Conservation (phyloP, 2,797 vertebrate species). For the Echeneis naucrates region DNA sequence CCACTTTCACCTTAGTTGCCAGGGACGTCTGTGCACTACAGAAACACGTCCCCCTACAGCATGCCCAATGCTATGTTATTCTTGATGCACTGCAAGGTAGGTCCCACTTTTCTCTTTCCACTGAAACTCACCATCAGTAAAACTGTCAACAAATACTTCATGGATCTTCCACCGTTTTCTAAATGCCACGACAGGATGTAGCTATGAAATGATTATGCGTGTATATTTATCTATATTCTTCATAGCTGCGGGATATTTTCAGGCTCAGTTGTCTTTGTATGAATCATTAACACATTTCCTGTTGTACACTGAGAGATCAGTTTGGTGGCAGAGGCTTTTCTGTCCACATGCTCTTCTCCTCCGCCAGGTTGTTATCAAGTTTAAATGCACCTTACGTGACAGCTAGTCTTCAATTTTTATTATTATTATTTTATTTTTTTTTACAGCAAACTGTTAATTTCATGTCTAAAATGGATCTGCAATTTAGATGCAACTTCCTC, state of each 20-base stretch:
- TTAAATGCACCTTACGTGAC: constrained; percentile 30
- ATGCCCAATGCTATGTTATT: constrained; percentile 90
- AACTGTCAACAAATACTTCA: constrained; percentile 22
- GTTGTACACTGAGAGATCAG: constrained; percentile 3
- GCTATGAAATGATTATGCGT: constrained; percentile 35
- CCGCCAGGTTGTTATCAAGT: constrained; percentile 40
- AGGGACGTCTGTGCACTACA: constrained; percentile 74
- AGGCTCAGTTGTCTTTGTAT: constrained; percentile 48
- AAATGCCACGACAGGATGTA: constrained; percentile 23
- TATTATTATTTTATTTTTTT: not conserved
- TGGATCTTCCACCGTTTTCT: constrained; percentile 34
- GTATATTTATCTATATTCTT: constrained; percentile 36
- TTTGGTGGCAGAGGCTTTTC: constrained; percentile 17
- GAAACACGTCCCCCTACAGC: constrained; percentile 81
- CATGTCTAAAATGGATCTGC: not conserved
- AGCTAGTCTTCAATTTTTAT: not conserved
- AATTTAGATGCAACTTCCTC: constrained; percentile 8
- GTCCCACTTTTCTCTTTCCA: constrained; percentile 52
- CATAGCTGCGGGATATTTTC: constrained; percentile 42
- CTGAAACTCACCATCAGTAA: constrained; percentile 16
- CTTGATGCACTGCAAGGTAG: constrained; percentile 98
- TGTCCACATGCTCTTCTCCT: constrained; percentile 7
- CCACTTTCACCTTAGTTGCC: constrained; percentile 77
- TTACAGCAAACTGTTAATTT: not conserved
- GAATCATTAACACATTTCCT: constrained; percentile 32